These are phyloP conservation scores for Sebastes schlegelii DNA, from an alignment of 2,113 vertebrate species.

Conservation along the genomic window DNA sequence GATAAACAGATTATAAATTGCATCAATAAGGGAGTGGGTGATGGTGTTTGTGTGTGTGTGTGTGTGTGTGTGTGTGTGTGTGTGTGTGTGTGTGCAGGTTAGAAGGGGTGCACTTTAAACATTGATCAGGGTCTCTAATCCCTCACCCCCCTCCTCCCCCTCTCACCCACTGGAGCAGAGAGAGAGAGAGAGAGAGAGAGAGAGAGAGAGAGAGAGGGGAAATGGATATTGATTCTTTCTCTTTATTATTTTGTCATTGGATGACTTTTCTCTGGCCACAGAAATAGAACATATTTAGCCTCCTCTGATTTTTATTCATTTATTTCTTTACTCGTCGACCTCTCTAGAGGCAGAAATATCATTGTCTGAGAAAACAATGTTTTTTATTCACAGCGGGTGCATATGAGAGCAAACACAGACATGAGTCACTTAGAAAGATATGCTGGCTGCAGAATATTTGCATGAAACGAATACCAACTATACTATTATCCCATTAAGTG, in stretches of 20 bases:
- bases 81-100: constrained; percentile 33
- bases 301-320: constrained; percentile 10
- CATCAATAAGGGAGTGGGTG: constrained; percentile 2
- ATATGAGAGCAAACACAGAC: constrained; percentile 6
- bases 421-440: constrained; percentile 30
- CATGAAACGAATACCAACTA: constrained; percentile 29
- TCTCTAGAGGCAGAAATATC: constrained; percentile 37
- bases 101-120: constrained; percentile 61
- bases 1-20: constrained; percentile 42
- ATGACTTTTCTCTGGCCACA: constrained; percentile 70
- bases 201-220: constrained; percentile 59
- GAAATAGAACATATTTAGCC: constrained; percentile 58
- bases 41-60: neutral
- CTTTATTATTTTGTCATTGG: constrained; percentile 83
- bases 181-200: constrained; percentile 46
- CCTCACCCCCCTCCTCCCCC: constrained; percentile 44
- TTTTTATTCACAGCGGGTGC: neutral
- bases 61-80: constrained; percentile 18
- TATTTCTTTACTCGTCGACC: constrained; percentile 28
- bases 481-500: constrained; percentile 19
- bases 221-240: constrained; percentile 81
- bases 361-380: neutral
- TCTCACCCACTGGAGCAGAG: constrained; percentile 60
- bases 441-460: constrained; percentile 9
- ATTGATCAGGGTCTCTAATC: constrained; percentile 76